phyloP scores from a whole-genome alignment of 2,888 invertebrate species.

The Thymelicus acteon region DNA sequence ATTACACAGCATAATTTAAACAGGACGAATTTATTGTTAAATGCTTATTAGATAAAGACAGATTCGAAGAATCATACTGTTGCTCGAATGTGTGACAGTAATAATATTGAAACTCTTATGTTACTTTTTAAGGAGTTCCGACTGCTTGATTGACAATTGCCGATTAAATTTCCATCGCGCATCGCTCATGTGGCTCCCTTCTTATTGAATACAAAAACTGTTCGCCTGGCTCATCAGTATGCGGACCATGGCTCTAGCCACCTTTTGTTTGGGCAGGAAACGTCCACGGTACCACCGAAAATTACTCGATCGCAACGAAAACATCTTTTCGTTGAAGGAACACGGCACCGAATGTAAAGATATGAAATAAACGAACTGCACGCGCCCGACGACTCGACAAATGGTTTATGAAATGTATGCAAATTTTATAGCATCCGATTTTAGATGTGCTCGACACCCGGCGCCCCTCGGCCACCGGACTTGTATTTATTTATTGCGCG shows the following conservation, averaged over 20 bases:
- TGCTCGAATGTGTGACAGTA: background rate
- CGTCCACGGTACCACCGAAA: slow-evolving; percentile 74
- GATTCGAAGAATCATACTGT: background rate
- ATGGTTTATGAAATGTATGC: slow-evolving; percentile 80
- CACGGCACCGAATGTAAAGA: slow-evolving; percentile 59
- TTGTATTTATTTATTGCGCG: slow-evolving; percentile 60
- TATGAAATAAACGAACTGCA: slow-evolving; percentile 63
- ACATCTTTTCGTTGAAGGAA: slow-evolving; percentile 64
- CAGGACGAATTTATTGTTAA: background rate
- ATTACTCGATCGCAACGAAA: slow-evolving; percentile 65
- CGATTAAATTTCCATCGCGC: slow-evolving; percentile 73
- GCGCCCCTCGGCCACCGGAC: slow-evolving; percentile 62
- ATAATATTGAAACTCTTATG: slow-evolving; percentile 45
- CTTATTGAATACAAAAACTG: slow-evolving; percentile 68
- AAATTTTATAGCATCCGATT: slow-evolving; percentile 81
- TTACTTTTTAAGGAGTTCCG: slow-evolving; percentile 72
- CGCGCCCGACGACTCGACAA: slow-evolving; percentile 64
- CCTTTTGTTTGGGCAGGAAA: slow-evolving; percentile 83
- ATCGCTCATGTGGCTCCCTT: slow-evolving; percentile 60
- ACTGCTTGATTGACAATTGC: slow-evolving; percentile 74
- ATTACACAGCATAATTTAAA: background rate
- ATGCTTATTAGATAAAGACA: no score
- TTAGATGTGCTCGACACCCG: slow-evolving; percentile 67
- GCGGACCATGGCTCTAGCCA: slow-evolving; percentile 66
- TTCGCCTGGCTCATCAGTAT: slow-evolving; percentile 69